Conservation (phyloP, 2,888 invertebrate species). For the Acholoe squamosa region DNA sequence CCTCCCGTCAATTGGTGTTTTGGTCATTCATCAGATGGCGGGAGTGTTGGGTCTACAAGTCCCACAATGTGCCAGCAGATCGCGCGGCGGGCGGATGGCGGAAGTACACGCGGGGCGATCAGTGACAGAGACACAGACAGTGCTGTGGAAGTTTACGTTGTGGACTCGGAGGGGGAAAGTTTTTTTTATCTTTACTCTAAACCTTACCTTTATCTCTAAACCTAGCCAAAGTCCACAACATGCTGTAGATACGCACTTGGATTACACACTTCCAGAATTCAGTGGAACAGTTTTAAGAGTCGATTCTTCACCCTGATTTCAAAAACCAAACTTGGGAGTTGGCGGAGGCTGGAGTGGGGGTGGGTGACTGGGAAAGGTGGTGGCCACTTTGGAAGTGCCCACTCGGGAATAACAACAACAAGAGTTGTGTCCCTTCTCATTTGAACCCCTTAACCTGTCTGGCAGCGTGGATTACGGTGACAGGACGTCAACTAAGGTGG, state of each 20-base stretch:
- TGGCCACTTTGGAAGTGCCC: not conserved
- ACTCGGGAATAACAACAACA: not conserved
- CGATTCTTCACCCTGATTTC: not conserved
- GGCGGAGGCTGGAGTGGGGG: not conserved
- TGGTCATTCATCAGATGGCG: conserved; percentile 16
- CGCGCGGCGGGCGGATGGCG: conserved; percentile 14
- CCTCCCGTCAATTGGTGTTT: no score
- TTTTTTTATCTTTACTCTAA: not conserved
- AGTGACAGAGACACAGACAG: not conserved
- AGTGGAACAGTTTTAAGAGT: not conserved
- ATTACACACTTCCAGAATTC: not conserved
- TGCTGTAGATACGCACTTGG: not conserved
- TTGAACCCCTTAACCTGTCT: not conserved
- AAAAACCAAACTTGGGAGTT: not conserved
- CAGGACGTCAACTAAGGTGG: not conserved
- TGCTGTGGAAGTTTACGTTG: conserved; percentile 26
- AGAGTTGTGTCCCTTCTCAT: not conserved
- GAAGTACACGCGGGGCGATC: not conserved
- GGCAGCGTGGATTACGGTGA: not conserved
- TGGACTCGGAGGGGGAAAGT: conserved; percentile 6
- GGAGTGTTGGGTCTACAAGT: not conserved
- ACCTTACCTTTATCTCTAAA: not conserved
- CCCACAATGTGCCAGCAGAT: not conserved
- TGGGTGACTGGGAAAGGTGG: not conserved
- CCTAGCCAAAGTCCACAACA: not conserved